A percentile compares a stretch with the other conserved stretches of the same genome.
Evolutionary conservation across 2,113 vertebrate genomes (phyloP).

Genomic region (Pelodiscus sinensis): DNA sequence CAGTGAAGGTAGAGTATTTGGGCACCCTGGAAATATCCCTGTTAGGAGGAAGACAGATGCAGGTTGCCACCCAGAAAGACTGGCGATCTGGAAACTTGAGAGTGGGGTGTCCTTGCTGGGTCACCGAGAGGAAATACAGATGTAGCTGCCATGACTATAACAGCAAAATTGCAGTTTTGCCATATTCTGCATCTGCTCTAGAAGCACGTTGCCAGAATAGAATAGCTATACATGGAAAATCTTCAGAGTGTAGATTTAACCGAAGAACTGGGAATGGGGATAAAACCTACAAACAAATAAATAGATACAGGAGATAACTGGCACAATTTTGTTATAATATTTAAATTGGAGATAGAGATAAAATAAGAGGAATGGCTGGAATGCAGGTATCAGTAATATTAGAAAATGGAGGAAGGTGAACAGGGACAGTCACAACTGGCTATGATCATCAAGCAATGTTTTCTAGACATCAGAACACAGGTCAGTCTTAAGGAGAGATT

Average conservation of each 20-base stretch:
- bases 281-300: neutral
- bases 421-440: neutral
- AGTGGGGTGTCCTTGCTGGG: neutral
- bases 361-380: neutral
- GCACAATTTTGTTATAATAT: neutral
- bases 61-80: neutral
- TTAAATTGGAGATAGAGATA: neutral
- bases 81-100: neutral
- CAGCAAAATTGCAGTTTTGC: neutral
- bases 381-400: neutral
- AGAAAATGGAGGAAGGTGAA: neutral
- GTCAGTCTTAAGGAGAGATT: neutral
- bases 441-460: fast-evolving
- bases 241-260: neutral
- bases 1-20: neutral
- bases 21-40: neutral
- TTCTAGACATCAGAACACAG: neutral
- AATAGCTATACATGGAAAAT: neutral
- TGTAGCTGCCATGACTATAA: neutral
- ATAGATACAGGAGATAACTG: neutral
- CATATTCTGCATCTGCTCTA: neutral
- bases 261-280: neutral
- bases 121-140: neutral
- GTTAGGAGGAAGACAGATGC: neutral
- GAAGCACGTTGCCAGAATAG: neutral